Conservation (phyloP, 2,113 vertebrate species). For the Strix uralensis region DNA sequence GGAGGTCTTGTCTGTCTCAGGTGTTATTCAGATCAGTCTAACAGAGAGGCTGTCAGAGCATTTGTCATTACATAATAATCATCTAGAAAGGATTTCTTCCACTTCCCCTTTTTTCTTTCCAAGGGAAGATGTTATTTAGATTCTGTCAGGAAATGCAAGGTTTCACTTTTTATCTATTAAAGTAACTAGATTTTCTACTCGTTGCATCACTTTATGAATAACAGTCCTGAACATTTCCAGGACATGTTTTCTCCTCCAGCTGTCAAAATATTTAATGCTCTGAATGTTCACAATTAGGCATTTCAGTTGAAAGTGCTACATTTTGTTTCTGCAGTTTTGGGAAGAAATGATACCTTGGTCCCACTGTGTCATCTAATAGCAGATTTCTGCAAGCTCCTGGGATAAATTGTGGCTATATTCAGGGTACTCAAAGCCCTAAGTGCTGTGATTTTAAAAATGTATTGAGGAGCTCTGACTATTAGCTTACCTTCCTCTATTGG, state of each 20-base stretch:
- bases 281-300: conserved; percentile 34
- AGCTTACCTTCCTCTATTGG: background rate
- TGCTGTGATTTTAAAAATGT: background rate
- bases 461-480: background rate
- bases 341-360: background rate
- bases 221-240: conserved; percentile 46
- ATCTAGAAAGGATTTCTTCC: background rate
- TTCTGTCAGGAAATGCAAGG: background rate
- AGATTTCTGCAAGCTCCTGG: background rate
- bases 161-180: background rate
- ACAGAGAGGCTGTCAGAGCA: background rate
- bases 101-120: background rate
- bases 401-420: background rate
- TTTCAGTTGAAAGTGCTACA: background rate
- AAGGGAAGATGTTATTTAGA: background rate
- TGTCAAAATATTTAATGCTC: conserved; percentile 52
- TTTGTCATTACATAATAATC: background rate
- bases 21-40: background rate
- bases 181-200: conserved; percentile 22
- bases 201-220: background rate
- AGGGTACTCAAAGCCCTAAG: background rate
- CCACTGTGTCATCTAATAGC: background rate
- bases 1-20: background rate
- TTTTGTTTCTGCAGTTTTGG: conserved; percentile 2
- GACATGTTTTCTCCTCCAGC: conserved; percentile 10